These are phyloP conservation scores for Tholera decimalis DNA, from an alignment of 2,888 invertebrate species.

Conservation along the genomic window DNA sequence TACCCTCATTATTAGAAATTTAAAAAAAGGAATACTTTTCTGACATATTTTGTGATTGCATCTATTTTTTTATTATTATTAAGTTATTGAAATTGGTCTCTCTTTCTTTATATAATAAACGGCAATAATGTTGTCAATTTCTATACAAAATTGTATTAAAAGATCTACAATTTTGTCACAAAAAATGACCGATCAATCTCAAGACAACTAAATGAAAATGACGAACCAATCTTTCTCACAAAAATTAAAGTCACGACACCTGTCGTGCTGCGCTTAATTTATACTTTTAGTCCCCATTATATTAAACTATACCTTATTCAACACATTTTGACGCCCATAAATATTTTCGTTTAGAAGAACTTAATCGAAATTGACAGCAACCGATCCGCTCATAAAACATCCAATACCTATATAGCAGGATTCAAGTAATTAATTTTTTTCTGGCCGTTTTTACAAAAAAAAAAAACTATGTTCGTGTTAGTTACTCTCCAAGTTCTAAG, in stretches of 20 bases:
- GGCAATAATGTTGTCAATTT: not conserved
- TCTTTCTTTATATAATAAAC: too few relatives aligned
- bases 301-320: conserved; percentile 1
- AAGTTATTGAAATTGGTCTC: too few relatives aligned
- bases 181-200: conserved; percentile 16
- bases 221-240: conserved; percentile 40
- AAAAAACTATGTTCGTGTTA: too few relatives aligned
- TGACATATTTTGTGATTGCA: too few relatives aligned
- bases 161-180: not conserved
- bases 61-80: too few relatives aligned
- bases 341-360: conserved; percentile 24
- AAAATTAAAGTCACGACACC: conserved; percentile 32
- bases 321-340: not conserved
- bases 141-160: conserved; percentile 15
- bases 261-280: conserved; percentile 38
- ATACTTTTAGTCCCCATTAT: not conserved
- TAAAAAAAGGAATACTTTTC: too few relatives aligned
- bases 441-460: not conserved
- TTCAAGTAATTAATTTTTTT: not conserved
- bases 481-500: too few relatives aligned
- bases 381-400: not conserved
- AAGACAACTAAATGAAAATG: conserved; percentile 33
- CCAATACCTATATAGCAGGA: not conserved
- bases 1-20: too few relatives aligned
- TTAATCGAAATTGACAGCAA: conserved; percentile 1